A percentile compares a stretch with the other conserved stretches of the same genome.
Conservation (phyloP, 2,888 invertebrate species). For the Philhelius pedissequus region DNA sequence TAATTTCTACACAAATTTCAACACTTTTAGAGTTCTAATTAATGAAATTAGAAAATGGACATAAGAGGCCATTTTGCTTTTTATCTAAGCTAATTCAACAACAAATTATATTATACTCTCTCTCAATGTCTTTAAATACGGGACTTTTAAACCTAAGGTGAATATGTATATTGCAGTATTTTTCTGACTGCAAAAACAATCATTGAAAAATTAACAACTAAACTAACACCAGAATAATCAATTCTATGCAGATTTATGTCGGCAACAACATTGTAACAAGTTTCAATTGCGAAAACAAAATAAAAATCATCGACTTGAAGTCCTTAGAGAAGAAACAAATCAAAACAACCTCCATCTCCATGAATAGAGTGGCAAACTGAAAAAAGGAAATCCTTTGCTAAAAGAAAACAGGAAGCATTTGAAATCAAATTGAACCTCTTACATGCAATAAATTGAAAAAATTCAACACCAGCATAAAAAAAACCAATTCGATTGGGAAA, state of each 20-base stretch:
- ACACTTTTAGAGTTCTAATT: too few species aligned
- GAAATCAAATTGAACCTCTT: conserved; percentile 63
- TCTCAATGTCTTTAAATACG: not conserved
- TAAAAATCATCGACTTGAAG: not conserved
- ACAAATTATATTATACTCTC: too few species aligned
- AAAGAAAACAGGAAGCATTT: conserved; percentile 16
- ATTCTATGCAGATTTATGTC: conserved; percentile 44
- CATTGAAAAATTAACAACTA: not conserved
- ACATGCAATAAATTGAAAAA: conserved; percentile 65
- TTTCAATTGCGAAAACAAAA: not conserved
- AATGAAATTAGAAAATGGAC: too few species aligned
- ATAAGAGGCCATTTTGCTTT: too few species aligned
- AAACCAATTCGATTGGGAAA: conserved; percentile 29
- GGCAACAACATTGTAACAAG: conserved; percentile 32
- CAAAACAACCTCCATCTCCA: conserved; percentile 14
- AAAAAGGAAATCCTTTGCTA: conserved; percentile 26
- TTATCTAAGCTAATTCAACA: too few species aligned
- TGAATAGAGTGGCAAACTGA: conserved; percentile 32
- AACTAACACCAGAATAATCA: conserved; percentile 1
- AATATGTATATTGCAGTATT: not conserved
- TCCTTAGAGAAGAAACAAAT: conserved; percentile 25
- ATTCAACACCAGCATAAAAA: conserved; percentile 60
- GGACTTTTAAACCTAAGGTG: too few species aligned
- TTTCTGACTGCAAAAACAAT: not conserved
- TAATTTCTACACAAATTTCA: too few species aligned